These are phyloP conservation scores for Ptilonorhynchus violaceus DNA, from an alignment of 2,113 vertebrate genomes.

Conservation along the genomic window DNA sequence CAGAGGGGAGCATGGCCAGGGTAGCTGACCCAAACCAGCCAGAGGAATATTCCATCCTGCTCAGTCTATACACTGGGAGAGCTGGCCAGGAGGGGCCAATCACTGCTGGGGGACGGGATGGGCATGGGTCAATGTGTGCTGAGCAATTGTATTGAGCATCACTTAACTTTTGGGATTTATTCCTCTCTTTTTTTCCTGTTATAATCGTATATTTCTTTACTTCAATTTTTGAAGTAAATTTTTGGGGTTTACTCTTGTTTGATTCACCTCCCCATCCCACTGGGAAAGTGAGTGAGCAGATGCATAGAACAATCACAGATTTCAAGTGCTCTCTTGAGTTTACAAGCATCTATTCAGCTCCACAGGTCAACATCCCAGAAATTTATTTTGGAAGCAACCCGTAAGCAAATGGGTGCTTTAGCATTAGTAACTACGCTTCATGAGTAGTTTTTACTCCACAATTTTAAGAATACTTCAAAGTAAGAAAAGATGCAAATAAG, in stretches of 20 bases:
- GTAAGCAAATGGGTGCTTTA: not conserved
- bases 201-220: not conserved
- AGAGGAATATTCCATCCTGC: not conserved
- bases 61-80: accelerated
- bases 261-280: not conserved
- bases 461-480: not conserved
- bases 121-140: not conserved
- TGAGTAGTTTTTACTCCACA: not conserved
- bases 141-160: not conserved
- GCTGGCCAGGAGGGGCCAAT: not conserved
- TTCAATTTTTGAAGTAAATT: not conserved
- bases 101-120: not conserved
- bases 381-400: not conserved
- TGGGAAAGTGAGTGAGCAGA: not conserved
- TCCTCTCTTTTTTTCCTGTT: not conserved
- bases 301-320: not conserved
- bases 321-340: not conserved
- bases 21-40: not conserved
- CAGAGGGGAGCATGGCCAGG: not conserved
- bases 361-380: not conserved
- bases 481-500: not conserved
- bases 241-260: not conserved
- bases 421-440: not conserved
- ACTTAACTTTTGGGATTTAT: not conserved
- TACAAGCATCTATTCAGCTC: not conserved